Percentiles rank a stretch among this genome's conserved stretches.
phyloP scores from a whole-genome alignment of 23 tunicate species.

The Phallusia fumigata region DNA sequence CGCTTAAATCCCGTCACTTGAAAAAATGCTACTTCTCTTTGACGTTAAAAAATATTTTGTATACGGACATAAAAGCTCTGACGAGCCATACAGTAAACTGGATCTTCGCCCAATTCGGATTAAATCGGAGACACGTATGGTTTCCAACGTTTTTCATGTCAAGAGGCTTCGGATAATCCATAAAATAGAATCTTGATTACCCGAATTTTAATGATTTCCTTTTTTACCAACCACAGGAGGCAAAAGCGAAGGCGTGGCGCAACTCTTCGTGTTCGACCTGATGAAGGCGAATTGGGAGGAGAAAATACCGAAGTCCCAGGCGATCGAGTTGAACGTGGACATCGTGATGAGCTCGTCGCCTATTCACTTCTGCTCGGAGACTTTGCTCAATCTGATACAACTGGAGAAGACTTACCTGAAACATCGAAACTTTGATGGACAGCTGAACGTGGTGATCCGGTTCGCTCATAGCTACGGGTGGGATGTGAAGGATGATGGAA shows the following conservation, averaged over 20 bases:
- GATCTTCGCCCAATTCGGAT: too few relatives aligned
- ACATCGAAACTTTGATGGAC: slow-evolving; percentile 87
- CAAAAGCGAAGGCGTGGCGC: slow-evolving; percentile 81
- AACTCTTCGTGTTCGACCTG: slow-evolving; percentile 83
- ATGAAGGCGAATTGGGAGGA: slow-evolving; percentile 97
- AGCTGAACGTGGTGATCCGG: slow-evolving; percentile 82
- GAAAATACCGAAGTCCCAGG: slow-evolving; percentile 87
- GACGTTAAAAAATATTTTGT: too few relatives aligned
- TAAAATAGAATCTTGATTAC: too few relatives aligned
- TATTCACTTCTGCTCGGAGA: slow-evolving; percentile 62
- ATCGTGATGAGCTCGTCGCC: slow-evolving; percentile 96
- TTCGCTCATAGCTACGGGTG: slow-evolving; percentile 93
- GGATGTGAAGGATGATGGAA: slow-evolving; percentile 84
- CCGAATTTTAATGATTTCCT: too few relatives aligned
- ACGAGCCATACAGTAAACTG: too few relatives aligned
- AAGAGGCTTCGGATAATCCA: too few relatives aligned
- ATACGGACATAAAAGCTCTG: too few relatives aligned
- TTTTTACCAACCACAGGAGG: slow-evolving; percentile 56
- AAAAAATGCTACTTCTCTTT: too few relatives aligned
- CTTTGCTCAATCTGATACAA: slow-evolving; percentile 79
- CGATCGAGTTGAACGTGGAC: slow-evolving; percentile 92
- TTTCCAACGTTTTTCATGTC: too few relatives aligned
- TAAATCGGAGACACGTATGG: too few relatives aligned
- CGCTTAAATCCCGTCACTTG: too few relatives aligned
- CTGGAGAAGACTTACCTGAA: slow-evolving; percentile 74